Evolutionary conservation across 35 echinoderm and acorn worm genomes (phyloP).

Genomic region (Chiridota heheva): DNA sequence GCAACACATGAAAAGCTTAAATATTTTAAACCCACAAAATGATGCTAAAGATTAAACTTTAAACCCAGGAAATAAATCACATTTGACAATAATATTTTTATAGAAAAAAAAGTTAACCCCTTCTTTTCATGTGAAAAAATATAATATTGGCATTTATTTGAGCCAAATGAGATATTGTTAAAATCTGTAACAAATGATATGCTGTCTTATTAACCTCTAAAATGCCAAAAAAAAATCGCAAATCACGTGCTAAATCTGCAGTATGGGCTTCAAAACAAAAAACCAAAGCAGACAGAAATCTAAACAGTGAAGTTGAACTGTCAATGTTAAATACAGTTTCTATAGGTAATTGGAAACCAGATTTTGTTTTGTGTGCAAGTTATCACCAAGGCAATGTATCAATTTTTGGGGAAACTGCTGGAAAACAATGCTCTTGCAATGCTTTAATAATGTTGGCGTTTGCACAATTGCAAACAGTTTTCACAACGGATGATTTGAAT

Average conservation of each 20-base stretch:
- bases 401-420: not conserved
- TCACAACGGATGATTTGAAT: slow-evolving; percentile 9
- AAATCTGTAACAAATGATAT: not conserved
- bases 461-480: not conserved
- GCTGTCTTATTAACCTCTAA: not conserved
- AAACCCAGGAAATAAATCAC: too few species aligned
- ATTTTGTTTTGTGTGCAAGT: not conserved
- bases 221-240: not conserved
- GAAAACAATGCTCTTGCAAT: slow-evolving; percentile 40
- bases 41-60: too few species aligned
- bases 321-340: not conserved
- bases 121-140: not conserved
- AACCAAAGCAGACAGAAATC: not conserved
- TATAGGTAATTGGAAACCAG: not conserved
- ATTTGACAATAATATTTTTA: too few species aligned
- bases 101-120: too few species aligned
- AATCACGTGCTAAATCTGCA: not conserved
- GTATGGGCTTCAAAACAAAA: not conserved
- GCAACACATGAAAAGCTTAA: too few species aligned
- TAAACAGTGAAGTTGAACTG: not conserved
- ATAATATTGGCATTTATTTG: not conserved
- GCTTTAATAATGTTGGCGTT: not conserved
- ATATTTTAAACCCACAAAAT: too few species aligned
- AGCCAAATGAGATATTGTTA: too few species aligned
- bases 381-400: slow-evolving; percentile 26